These are phyloP conservation scores for Elegia similella DNA, from an alignment of 2,888 invertebrate genomes.

Conservation along the genomic window DNA sequence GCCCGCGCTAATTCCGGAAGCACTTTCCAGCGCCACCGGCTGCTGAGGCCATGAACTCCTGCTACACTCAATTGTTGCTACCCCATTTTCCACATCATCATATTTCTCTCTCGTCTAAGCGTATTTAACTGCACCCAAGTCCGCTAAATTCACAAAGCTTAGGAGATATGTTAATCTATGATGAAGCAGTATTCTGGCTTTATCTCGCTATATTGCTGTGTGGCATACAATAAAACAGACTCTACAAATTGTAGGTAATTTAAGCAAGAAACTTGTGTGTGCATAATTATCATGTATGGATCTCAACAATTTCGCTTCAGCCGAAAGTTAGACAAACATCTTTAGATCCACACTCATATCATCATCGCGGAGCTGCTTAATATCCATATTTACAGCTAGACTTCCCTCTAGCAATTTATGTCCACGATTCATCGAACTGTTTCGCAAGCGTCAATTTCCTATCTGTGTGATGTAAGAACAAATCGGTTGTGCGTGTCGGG, in stretches of 20 bases:
- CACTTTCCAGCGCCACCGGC: conserved; percentile 44
- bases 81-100: neutral
- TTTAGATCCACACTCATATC: neutral
- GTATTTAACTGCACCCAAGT: too few relatives aligned
- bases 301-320: neutral
- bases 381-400: neutral
- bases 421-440: neutral
- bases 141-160: too few relatives aligned
- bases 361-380: neutral
- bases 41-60: conserved; percentile 32
- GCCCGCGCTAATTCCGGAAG: conserved; percentile 57
- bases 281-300: neutral
- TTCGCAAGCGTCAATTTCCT: conserved; percentile 12
- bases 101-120: too few relatives aligned
- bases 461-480: conserved; percentile 21
- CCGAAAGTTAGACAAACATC: neutral
- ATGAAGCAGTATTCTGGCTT: neutral
- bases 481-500: conserved; percentile 35
- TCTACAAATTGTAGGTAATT: too few relatives aligned
- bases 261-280: too few relatives aligned
- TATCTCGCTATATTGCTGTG: neutral
- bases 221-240: too few relatives aligned
- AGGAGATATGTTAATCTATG: too few relatives aligned
- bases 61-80: conserved; percentile 3
- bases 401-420: neutral